A percentile compares a stretch with the other conserved stretches of the same genome.
These are phyloP conservation scores for Oxytorus armatus DNA, from an alignment of 2,888 invertebrate genomes.

Conservation along the genomic window DNA sequence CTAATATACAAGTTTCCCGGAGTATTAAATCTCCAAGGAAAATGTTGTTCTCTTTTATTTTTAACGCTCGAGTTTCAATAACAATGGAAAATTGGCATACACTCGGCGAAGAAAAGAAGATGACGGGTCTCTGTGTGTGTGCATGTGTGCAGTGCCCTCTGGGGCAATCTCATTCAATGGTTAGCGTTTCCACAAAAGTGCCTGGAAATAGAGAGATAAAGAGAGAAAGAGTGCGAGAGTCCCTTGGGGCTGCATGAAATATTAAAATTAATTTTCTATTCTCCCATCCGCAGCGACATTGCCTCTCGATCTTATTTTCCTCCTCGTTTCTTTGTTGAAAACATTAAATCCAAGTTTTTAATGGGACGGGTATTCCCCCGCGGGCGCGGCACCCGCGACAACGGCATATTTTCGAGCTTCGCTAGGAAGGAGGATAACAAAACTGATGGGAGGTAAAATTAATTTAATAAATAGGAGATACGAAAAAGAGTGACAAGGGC, in stretches of 20 bases:
- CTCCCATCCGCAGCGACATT: not conserved
- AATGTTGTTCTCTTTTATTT: not conserved
- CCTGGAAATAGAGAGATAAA: constrained; percentile 1
- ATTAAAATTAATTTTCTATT: constrained; percentile 48
- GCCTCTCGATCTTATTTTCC: not conserved
- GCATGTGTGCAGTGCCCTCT: not conserved
- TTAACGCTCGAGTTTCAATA: constrained; percentile 35
- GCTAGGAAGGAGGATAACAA: no score
- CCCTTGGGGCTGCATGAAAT: constrained; percentile 18
- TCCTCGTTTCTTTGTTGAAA: not conserved
- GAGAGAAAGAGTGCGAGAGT: not conserved
- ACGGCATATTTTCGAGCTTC: no score
- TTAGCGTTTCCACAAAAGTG: constrained; percentile 13
- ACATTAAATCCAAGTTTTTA: no score
- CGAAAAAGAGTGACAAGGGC: not conserved
- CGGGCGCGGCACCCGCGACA: no score
- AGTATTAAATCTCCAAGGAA: constrained; percentile 9
- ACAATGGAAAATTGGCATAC: constrained; percentile 49
- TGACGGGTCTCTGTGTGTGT: not conserved
- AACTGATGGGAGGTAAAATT: not conserved
- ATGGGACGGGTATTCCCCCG: no score
- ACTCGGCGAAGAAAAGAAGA: not conserved
- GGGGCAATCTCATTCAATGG: constrained; percentile 32
- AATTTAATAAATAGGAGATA: constrained; percentile 2
- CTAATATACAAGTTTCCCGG: constrained; percentile 30